A percentile compares a stretch with the other conserved stretches of the same genome.
Evolutionary conservation across 2,113 vertebrate species (phyloP).

Genomic region (Ivindomyrus marchei): DNA sequence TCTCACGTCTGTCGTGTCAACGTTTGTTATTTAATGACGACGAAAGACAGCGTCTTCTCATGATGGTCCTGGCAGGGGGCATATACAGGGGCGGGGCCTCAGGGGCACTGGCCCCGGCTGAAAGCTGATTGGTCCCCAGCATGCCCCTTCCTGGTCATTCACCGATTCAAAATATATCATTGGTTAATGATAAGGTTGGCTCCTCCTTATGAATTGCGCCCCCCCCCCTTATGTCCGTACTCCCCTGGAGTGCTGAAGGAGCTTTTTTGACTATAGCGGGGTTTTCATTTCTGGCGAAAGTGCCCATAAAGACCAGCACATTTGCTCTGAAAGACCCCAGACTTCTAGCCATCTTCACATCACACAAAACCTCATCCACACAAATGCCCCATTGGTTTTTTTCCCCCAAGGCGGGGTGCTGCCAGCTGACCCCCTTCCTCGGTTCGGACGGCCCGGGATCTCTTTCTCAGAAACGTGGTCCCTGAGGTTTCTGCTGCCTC

Average conservation of each 20-base stretch:
- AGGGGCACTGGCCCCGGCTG: background rate
- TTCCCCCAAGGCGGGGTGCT: background rate
- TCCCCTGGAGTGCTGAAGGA: background rate
- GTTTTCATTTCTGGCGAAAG: background rate
- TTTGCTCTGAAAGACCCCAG: background rate
- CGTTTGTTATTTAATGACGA: background rate
- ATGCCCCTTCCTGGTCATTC: background rate
- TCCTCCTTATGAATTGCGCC: background rate
- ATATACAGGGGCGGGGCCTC: background rate
- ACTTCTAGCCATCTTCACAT: background rate
- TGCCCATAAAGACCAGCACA: background rate
- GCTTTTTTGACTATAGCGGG: background rate
- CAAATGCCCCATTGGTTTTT: background rate
- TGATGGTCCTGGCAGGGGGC: background rate
- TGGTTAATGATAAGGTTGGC: background rate
- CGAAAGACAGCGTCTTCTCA: background rate
- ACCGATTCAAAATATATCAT: background rate
- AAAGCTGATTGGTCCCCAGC: background rate
- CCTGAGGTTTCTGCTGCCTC: background rate
- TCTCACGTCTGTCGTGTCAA: background rate
- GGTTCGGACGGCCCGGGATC: background rate
- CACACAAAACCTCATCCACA: background rate
- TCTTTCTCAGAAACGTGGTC: background rate
- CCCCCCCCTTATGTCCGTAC: background rate
- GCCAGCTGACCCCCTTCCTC: background rate